Percentiles rank a stretch among this genome's conserved stretches.
These are phyloP conservation scores for Saxicola maurus DNA, from an alignment of 2,797 vertebrate species.

Conservation along the genomic window DNA sequence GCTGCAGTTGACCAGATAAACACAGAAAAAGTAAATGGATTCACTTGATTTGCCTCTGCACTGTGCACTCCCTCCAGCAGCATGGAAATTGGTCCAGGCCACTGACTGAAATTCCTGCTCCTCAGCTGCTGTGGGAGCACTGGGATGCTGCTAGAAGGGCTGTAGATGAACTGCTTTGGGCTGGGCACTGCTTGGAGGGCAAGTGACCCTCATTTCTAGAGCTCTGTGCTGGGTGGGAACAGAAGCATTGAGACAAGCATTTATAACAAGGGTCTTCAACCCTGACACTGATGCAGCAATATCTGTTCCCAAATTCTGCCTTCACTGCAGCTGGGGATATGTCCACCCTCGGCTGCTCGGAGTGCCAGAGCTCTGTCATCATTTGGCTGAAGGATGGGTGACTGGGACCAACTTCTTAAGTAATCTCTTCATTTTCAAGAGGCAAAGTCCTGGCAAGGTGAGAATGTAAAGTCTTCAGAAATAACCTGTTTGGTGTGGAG, in stretches of 20 bases:
- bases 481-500: background rate
- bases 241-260: background rate
- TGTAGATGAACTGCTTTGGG: background rate
- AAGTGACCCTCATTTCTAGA: background rate
- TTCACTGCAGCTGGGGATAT: constrained; percentile 86
- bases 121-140: background rate
- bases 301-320: background rate
- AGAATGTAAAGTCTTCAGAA: constrained; percentile 19
- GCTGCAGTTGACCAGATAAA: background rate
- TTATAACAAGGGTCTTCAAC: background rate
- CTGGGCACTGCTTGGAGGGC: background rate
- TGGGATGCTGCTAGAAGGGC: background rate
- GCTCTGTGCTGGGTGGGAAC: background rate
- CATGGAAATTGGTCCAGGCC: background rate
- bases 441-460: constrained; percentile 90
- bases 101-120: background rate
- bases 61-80: background rate
- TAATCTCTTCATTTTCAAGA: constrained; percentile 84
- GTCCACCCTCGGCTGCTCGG: constrained; percentile 91
- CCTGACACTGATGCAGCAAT: background rate
- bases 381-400: constrained; percentile 91
- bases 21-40: background rate
- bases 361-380: constrained; percentile 93
- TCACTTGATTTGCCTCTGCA: background rate
- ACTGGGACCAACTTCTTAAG: constrained; percentile 74